Percentiles rank a stretch among this genome's conserved stretches.
Conservation (phyloP, 2,797 vertebrate genomes). For the Phaenicophaeus curvirostris region DNA sequence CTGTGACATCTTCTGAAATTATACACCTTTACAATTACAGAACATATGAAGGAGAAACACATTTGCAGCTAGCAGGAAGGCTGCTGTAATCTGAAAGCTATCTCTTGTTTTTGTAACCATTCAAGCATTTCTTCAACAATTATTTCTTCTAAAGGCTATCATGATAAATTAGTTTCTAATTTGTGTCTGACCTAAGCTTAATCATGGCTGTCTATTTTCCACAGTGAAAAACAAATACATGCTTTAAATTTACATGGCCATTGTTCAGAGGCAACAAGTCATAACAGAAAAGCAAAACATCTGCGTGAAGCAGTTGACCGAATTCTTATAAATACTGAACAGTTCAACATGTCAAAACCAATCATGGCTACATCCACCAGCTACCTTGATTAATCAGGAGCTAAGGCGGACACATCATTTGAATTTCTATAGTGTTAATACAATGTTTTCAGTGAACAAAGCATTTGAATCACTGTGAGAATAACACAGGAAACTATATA, state of each 20-base stretch:
- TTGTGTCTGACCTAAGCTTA: not conserved
- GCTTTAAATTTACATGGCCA: not conserved
- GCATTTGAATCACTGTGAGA: not conserved
- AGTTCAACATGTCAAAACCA: not conserved
- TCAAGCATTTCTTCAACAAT: not conserved
- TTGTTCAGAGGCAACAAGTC: not conserved
- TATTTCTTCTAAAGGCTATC: not conserved
- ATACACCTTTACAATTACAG: constrained; percentile 67
- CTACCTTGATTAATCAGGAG: not conserved
- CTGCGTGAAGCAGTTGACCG: not conserved
- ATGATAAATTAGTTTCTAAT: not conserved
- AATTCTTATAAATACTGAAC: not conserved
- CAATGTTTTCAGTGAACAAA: not conserved
- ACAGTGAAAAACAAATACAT: not conserved
- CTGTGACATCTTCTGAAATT: constrained; percentile 57
- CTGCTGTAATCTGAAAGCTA: not conserved
- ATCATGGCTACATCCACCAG: not conserved
- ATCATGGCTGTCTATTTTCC: not conserved
- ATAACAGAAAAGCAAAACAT: not conserved
- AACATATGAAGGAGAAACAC: constrained; percentile 52
- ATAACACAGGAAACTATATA: not conserved
- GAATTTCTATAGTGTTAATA: not conserved
- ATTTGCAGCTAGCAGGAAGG: not conserved
- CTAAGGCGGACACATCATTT: not conserved
- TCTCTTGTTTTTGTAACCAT: not conserved